phyloP scores from a whole-genome alignment of 2,797 vertebrate species.

The Streptopelia turtur region DNA sequence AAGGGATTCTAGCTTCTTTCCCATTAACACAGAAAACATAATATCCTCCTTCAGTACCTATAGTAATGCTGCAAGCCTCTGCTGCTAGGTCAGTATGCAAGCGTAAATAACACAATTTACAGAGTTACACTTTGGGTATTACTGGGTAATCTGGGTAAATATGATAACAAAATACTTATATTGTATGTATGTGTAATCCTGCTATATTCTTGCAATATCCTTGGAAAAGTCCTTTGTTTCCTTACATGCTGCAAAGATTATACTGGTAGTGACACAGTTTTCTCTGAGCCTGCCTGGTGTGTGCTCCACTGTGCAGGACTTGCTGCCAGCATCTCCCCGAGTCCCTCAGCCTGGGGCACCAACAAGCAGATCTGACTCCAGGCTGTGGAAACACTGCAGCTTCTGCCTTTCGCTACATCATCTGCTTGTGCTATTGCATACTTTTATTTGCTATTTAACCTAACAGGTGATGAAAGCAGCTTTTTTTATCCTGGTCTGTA shows the following conservation, averaged over 20 bases:
- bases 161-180: neutral
- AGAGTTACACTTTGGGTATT: neutral
- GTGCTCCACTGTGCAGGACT: too few species aligned
- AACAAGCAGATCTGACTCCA: neutral
- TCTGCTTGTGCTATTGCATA: neutral
- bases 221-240: neutral
- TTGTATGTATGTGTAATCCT: neutral
- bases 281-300: rapidly evolving
- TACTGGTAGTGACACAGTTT: rapidly evolving
- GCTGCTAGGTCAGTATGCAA: neutral
- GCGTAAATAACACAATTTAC: neutral
- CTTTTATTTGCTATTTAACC: neutral
- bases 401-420: neutral
- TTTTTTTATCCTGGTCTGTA: neutral
- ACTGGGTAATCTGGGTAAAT: neutral
- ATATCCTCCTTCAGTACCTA: neutral
- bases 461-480: neutral
- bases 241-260: rapidly evolving
- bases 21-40: neutral
- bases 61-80: neutral
- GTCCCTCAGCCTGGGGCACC: neutral
- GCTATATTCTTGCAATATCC: neutral
- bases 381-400: neutral
- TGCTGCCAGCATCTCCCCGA: neutral
- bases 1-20: neutral